Evolutionary conservation across 2,797 vertebrate genomes (phyloP).

Genomic region (Kryptopterus vitreolus): DNA sequence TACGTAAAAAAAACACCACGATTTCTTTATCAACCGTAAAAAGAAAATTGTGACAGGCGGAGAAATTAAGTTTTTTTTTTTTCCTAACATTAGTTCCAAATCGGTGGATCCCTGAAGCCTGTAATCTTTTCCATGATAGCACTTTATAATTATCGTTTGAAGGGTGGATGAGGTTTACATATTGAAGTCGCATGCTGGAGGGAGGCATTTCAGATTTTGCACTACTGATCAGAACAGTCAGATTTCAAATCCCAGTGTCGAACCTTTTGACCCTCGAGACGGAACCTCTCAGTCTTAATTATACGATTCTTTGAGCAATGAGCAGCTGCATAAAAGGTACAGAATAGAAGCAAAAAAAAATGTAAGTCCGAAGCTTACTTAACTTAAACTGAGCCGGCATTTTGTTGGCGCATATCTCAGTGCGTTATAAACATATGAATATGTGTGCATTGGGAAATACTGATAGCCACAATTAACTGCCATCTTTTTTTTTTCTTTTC

Average conservation of each 20-base stretch:
- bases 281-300: not conserved
- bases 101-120: not conserved
- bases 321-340: not conserved
- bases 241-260: not conserved
- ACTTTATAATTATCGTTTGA: constrained; percentile 1
- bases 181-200: not conserved
- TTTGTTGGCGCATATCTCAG: not conserved
- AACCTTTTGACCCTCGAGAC: not conserved
- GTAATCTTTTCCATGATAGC: not conserved
- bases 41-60: constrained; percentile 1
- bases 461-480: constrained; percentile 76
- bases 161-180: not conserved
- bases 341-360: not conserved
- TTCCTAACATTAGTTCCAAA: not conserved
- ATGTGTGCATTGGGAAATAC: constrained; percentile 55
- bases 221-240: not conserved
- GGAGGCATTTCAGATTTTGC: not conserved
- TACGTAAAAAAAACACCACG: not conserved
- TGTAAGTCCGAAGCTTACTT: not conserved
- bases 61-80: not conserved
- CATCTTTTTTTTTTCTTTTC: too few relatives aligned
- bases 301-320: not conserved
- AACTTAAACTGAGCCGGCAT: not conserved
- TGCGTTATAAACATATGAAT: not conserved
- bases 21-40: not conserved